A percentile compares a stretch with the other conserved stretches of the same genome.
phyloP scores from a whole-genome alignment of 2,113 vertebrate species.

The Phaetusa simplex region DNA sequence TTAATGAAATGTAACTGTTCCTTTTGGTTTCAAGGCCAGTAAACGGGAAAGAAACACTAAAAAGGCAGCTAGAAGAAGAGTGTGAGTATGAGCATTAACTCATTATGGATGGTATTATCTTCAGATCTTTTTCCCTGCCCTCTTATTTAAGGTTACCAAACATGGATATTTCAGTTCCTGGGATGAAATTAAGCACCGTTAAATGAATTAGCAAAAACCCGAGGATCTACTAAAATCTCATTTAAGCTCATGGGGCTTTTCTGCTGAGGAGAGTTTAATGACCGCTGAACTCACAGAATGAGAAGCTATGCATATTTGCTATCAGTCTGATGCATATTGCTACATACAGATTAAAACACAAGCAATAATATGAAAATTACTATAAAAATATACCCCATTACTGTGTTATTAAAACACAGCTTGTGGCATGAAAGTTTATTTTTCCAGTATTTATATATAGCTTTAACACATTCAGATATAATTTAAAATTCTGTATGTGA shows the following conservation, averaged over 20 bases:
- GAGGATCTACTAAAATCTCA: not conserved
- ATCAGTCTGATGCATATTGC: not conserved
- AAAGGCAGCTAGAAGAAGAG: not conserved
- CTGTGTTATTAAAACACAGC: conserved; percentile 27
- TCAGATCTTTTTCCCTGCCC: not conserved
- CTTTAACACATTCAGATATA: not conserved
- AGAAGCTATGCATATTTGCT: not conserved
- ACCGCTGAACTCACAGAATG: not conserved
- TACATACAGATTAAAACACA: not conserved
- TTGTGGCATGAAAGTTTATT: conserved; percentile 2
- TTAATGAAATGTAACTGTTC: not conserved
- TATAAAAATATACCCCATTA: not conserved
- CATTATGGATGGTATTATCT: not conserved
- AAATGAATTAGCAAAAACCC: not conserved
- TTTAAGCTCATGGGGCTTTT: not conserved
- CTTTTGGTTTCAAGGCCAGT: not conserved
- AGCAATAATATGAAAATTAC: not conserved
- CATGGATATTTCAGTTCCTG: not conserved
- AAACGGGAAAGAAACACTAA: not conserved
- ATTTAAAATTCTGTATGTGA: not conserved
- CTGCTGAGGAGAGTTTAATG: not conserved
- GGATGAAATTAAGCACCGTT: not conserved
- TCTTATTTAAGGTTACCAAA: not conserved
- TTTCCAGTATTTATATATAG: not conserved
- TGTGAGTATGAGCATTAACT: not conserved